phyloP scores from a whole-genome alignment of 2,888 invertebrate species.

The Tipula unca region DNA sequence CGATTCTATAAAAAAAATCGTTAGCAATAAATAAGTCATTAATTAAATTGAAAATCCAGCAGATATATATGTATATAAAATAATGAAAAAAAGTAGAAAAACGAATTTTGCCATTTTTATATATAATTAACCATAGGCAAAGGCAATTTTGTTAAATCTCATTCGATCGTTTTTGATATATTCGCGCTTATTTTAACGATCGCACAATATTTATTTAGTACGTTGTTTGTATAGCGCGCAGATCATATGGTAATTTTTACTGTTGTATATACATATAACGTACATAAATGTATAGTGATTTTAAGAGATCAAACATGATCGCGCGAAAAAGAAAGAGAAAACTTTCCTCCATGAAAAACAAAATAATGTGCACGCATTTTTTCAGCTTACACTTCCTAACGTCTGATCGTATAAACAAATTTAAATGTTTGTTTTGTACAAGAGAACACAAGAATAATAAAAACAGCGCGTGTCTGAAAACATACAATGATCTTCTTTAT shows the following conservation, averaged over 20 bases:
- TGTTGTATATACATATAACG: neutral
- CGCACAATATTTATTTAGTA: neutral
- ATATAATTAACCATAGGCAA: neutral
- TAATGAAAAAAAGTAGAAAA: neutral
- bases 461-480: neutral
- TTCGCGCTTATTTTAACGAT: neutral
- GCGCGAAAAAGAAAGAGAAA: neutral
- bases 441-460: neutral
- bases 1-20: neutral
- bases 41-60: neutral
- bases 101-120: neutral
- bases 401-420: neutral
- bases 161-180: neutral
- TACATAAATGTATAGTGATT: neutral
- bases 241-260: neutral
- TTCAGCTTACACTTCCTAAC: neutral
- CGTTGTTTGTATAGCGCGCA: neutral
- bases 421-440: neutral
- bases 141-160: neutral
- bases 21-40: neutral
- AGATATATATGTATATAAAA: neutral
- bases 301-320: neutral
- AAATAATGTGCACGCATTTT: neutral
- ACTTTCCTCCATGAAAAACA: neutral
- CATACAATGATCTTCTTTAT: conserved; percentile 8